Conservation (phyloP, 1,140 invertebrate genomes). For the Papilio polyxenes region DNA sequence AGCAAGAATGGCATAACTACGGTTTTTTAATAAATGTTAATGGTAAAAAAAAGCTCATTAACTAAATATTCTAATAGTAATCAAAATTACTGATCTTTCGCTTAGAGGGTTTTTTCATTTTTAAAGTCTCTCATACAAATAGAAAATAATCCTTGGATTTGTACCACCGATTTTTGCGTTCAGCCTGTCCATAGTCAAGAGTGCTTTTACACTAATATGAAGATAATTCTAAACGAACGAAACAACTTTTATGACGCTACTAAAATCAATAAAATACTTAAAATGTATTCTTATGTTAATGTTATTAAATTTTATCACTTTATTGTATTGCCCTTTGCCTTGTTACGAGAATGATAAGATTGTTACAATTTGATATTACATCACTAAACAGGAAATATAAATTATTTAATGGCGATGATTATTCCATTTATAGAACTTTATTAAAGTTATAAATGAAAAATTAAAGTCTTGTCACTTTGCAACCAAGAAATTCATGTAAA, state of each 20-base stretch:
- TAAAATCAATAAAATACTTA: background rate
- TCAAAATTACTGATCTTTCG: no score
- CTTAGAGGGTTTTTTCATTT: background rate
- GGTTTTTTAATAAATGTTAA: no score
- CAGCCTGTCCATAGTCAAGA: no score
- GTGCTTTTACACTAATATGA: no score
- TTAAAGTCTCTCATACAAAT: background rate
- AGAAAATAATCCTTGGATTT: no score
- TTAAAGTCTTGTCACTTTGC: background rate
- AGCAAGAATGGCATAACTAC: no score
- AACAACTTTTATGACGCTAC: no score
- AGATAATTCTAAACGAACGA: no score
- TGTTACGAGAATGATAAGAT: background rate
- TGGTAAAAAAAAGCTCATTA: no score
- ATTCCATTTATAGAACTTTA: background rate
- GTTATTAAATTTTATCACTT: background rate
- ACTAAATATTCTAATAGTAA: no score
- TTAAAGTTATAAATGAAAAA: background rate
- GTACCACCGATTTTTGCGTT: background rate
- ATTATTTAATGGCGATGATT: background rate
- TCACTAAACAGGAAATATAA: constrained; percentile 2
- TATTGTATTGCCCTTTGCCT: constrained; percentile 1
- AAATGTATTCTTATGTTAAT: background rate
- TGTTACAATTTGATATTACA: constrained; percentile 17
- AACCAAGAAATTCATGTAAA: background rate